Percentiles rank a stretch among this genome's conserved stretches.
Evolutionary conservation across 2,888 invertebrate genomes (phyloP).

Genomic region (Dendrolimus houi): DNA sequence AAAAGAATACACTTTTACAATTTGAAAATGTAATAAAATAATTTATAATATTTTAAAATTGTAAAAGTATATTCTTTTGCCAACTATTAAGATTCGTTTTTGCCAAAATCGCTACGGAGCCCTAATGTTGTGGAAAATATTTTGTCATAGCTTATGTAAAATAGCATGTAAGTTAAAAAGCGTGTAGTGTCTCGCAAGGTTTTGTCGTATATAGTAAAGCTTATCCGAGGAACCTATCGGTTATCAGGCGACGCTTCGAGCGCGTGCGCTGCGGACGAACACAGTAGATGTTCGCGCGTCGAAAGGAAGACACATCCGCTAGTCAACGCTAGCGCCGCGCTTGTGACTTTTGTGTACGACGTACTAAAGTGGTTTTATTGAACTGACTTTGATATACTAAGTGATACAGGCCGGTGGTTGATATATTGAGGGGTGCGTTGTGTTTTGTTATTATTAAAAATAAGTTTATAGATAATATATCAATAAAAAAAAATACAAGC

Average conservation of each 20-base stretch:
- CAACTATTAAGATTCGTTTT: no score
- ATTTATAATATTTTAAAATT: no score
- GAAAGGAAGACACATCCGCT: conserved; percentile 67
- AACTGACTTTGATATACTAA: conserved; percentile 12
- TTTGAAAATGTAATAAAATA: no score
- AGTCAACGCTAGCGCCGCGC: conserved; percentile 35
- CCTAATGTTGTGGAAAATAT: not conserved
- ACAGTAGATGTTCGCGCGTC: conserved; percentile 72
- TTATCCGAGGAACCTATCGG: conserved; percentile 55
- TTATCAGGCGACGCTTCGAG: conserved; percentile 51
- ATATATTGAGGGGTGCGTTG: conserved; percentile 45
- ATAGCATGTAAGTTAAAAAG: conserved; percentile 15
- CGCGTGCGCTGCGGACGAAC: conserved; percentile 44
- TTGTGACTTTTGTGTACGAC: conserved; percentile 44
- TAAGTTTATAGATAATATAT: not conserved
- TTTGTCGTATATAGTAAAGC: conserved; percentile 38
- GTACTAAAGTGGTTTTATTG: conserved; percentile 38
- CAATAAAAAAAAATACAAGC: not conserved
- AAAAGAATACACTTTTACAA: no score
- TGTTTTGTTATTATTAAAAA: conserved; percentile 24
- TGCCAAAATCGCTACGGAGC: no score
- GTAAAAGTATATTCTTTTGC: no score
- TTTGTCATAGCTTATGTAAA: not conserved
- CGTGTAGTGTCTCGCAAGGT: conserved; percentile 35
- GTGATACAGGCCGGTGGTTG: conserved; percentile 31